Conservation (phyloP, 2,888 invertebrate species). For the Tubulanus polymorphus region DNA sequence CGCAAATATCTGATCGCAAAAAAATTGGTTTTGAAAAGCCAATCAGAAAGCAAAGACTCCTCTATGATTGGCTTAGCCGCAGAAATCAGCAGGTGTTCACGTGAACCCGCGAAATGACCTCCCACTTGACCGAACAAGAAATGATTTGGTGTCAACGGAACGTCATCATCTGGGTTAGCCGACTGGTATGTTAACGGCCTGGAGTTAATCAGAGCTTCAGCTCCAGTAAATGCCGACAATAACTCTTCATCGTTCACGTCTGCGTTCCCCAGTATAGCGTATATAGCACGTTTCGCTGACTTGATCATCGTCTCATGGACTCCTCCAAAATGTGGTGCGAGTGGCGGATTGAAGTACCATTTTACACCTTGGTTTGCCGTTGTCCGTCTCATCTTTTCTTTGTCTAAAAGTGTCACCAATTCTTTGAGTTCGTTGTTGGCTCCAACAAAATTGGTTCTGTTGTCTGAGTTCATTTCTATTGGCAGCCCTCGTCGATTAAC, state of each 20-base stretch:
- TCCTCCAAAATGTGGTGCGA: conserved; percentile 22
- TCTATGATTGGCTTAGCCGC: too few relatives aligned
- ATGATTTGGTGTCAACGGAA: conserved; percentile 21
- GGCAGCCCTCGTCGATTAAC: conserved; percentile 17
- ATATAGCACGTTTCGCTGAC: conserved; percentile 21
- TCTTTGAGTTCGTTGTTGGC: conserved; percentile 12
- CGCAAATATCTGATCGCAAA: too few relatives aligned
- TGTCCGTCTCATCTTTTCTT: conserved; percentile 7
- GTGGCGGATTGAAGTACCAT: conserved; percentile 24
- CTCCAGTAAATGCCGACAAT: conserved; percentile 20
- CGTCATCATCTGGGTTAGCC: conserved; percentile 5
- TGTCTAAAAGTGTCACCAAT: conserved; percentile 5
- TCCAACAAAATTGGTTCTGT: conserved; percentile 20
- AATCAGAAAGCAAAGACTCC: too few relatives aligned
- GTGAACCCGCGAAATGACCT: conserved; percentile 15
- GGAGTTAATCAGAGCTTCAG: conserved; percentile 16
- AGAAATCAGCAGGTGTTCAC: too few relatives aligned
- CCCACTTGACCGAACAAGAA: conserved; percentile 22
- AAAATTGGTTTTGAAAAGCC: too few relatives aligned
- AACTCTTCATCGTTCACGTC: conserved; percentile 24
- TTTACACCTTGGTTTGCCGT: conserved; percentile 14
- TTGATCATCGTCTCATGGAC: conserved; percentile 22
- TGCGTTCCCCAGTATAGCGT: conserved; percentile 16
- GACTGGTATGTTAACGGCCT: conserved; percentile 19
- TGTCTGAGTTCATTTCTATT: conserved; percentile 17